Conservation (phyloP, 1,140 invertebrate species). For the Habropoda laboriosa region DNA sequence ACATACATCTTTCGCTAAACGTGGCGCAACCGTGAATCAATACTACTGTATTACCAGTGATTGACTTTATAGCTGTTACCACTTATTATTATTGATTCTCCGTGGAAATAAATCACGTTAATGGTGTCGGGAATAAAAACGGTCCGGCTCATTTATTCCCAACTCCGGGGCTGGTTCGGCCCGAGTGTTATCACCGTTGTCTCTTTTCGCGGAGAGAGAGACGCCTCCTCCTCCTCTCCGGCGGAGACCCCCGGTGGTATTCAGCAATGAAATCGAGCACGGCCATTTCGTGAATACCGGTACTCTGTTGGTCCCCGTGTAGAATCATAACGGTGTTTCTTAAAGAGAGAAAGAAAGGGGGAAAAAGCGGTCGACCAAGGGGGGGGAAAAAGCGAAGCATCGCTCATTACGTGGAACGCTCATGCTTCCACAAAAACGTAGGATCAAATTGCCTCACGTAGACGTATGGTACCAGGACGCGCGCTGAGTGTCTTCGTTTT, state of each 20-base stretch:
- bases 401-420: slow-evolving; percentile 63
- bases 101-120: neutral
- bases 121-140: neutral
- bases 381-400: slow-evolving; percentile 41
- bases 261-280: slow-evolving; percentile 27
- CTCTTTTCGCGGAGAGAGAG: too few relatives aligned
- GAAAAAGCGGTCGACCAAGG: slow-evolving; percentile 28
- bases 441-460: slow-evolving; percentile 53
- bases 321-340: slow-evolving; percentile 51
- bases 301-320: slow-evolving; percentile 11
- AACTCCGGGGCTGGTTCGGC: too few relatives aligned
- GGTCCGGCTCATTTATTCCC: neutral
- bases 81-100: neutral
- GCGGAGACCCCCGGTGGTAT: neutral
- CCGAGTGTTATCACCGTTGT: too few relatives aligned
- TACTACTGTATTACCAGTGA: neutral
- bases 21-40: too few relatives aligned
- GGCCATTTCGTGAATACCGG: slow-evolving; percentile 44
- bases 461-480: slow-evolving; percentile 40
- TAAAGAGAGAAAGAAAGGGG: slow-evolving; percentile 24
- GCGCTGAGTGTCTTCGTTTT: slow-evolving; percentile 34
- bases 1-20: too few relatives aligned
- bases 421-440: slow-evolving; percentile 59
- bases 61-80: neutral
- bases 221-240: too few relatives aligned